These are phyloP conservation scores for Sebastes itinus DNA, from an alignment of 2,797 vertebrate species.

Conservation along the genomic window DNA sequence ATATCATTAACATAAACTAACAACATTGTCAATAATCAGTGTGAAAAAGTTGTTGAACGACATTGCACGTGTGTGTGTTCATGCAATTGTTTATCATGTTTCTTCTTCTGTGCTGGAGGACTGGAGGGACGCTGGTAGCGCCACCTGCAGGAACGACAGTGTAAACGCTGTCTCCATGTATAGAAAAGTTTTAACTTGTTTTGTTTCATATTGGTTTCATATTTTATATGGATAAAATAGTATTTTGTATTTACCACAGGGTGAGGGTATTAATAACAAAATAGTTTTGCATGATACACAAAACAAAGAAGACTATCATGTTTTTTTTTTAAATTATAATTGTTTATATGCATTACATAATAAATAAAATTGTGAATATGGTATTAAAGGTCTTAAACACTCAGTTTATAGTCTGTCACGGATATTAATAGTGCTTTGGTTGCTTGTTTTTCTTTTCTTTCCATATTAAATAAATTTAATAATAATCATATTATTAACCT, in stretches of 20 bases:
- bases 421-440: neutral
- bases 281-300: too few species aligned
- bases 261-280: accelerated
- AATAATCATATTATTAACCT: neutral
- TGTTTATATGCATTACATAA: neutral
- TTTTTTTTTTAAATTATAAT: neutral
- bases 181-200: slow-evolving; percentile 18
- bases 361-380: neutral
- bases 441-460: neutral
- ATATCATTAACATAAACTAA: neutral
- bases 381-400: neutral
- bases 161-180: neutral
- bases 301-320: accelerated
- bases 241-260: neutral
- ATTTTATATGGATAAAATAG: neutral
- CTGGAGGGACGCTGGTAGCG: neutral
- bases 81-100: slow-evolving; percentile 31
- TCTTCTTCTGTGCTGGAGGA: neutral
- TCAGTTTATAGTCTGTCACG: neutral
- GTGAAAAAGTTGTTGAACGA: neutral
- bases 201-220: neutral
- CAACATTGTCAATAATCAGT: neutral
- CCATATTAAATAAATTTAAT: neutral
- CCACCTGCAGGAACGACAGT: neutral
- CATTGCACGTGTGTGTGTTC: neutral